A percentile compares a stretch with the other conserved stretches of the same genome.
These are phyloP conservation scores for Otis tarda DNA, from an alignment of 2,113 vertebrate species.

Conservation along the genomic window DNA sequence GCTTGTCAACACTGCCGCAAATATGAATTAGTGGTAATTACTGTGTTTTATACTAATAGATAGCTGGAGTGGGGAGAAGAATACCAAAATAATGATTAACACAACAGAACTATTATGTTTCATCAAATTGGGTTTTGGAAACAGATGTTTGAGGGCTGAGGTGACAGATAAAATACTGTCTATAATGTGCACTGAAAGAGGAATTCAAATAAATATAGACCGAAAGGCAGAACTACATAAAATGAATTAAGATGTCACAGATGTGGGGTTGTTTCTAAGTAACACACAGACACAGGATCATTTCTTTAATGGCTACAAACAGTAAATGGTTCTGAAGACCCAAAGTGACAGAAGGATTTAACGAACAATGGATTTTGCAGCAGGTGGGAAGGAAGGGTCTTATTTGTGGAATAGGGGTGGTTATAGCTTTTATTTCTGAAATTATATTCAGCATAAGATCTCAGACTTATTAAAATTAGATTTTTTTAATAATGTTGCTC, in stretches of 20 bases:
- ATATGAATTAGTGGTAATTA: neutral
- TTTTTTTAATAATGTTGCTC: rapidly evolving
- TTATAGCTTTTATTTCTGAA: neutral
- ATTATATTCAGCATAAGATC: neutral
- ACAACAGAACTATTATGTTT: neutral
- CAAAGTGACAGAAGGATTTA: neutral
- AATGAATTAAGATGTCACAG: neutral
- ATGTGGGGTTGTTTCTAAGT: neutral
- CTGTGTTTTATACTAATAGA: neutral
- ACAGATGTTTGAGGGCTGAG: neutral
- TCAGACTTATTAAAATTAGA: neutral
- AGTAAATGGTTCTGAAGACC: neutral
- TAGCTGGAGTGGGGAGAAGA: neutral
- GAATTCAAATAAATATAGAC: neutral
- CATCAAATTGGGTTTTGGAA: neutral
- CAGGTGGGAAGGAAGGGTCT: neutral
- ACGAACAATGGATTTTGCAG: neutral
- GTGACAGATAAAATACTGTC: neutral
- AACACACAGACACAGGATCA: neutral
- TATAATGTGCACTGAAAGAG: neutral
- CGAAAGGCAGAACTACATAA: neutral
- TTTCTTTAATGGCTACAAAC: neutral
- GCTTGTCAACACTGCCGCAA: neutral
- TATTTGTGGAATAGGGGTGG: neutral
- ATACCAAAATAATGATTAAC: neutral